Evolutionary conservation across 2,797 vertebrate species (phyloP).

Genomic region (Linurgus olivaceus): DNA sequence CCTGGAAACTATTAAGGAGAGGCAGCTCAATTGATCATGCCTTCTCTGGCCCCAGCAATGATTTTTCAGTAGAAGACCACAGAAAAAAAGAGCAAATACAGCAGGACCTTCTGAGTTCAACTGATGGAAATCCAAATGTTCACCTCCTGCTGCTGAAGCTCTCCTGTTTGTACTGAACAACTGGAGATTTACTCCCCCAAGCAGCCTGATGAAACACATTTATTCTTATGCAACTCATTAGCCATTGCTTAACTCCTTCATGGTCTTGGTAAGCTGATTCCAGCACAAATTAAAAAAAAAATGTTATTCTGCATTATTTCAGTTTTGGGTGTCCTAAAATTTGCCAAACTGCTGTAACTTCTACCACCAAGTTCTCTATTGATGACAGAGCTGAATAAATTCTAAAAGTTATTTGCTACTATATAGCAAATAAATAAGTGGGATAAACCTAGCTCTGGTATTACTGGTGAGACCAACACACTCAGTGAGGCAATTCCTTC

Average conservation of each 20-base stretch:
- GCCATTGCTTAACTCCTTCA: background rate
- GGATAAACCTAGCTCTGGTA: background rate
- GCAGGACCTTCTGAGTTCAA: background rate
- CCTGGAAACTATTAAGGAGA: background rate
- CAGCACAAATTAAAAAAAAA: background rate
- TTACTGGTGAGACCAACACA: background rate
- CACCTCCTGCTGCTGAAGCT: background rate
- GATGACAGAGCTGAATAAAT: background rate
- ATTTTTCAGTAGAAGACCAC: background rate
- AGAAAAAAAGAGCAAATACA: background rate
- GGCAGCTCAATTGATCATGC: background rate
- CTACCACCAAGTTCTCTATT: background rate
- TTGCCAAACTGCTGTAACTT: background rate
- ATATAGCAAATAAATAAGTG: background rate
- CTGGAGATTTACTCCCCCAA: background rate
- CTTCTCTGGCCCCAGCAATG: fast-evolving
- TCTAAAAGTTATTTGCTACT: background rate
- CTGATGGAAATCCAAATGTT: background rate
- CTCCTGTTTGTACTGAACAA: background rate
- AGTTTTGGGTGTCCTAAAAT: background rate
- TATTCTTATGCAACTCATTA: background rate
- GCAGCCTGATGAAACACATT: background rate
- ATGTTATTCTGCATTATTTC: background rate
- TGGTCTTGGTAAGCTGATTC: background rate
- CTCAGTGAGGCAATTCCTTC: background rate